phyloP scores from a whole-genome alignment of 2,888 invertebrate species.

The Agrochola circellaris region DNA sequence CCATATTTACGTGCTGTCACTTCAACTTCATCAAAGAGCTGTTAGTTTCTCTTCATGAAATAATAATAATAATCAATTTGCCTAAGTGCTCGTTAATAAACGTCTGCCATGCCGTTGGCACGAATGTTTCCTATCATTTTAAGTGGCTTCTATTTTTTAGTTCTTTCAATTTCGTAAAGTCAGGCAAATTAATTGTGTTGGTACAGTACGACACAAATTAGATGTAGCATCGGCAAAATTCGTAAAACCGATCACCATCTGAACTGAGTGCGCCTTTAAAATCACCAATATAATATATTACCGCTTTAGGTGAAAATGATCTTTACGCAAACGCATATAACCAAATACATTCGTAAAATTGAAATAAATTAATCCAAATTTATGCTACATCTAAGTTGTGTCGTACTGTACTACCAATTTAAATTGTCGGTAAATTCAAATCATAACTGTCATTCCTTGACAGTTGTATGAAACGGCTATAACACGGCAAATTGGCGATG shows the following conservation, averaged over 20 bases:
- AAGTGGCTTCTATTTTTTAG: constrained; percentile 19
- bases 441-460: not conserved
- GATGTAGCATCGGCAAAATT: too few relatives aligned
- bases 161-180: not conserved
- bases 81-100: constrained; percentile 33
- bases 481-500: not conserved
- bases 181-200: not conserved
- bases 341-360: too few relatives aligned
- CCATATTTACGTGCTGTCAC: constrained; percentile 24
- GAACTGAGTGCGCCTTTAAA: too few relatives aligned
- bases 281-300: too few relatives aligned
- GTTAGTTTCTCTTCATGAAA: constrained; percentile 31
- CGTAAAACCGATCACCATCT: too few relatives aligned
- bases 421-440: not conserved
- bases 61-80: constrained; percentile 38
- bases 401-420: not conserved
- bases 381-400: too few relatives aligned
- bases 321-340: too few relatives aligned
- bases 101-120: constrained; percentile 3
- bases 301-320: too few relatives aligned
- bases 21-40: constrained; percentile 17
- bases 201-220: too few relatives aligned
- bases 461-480: not conserved
- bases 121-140: constrained; percentile 15
- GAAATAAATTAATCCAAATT: too few relatives aligned